Evolutionary conservation across 2,113 vertebrate genomes (phyloP).

Genomic region (Cyphomyrus discorhynchus): DNA sequence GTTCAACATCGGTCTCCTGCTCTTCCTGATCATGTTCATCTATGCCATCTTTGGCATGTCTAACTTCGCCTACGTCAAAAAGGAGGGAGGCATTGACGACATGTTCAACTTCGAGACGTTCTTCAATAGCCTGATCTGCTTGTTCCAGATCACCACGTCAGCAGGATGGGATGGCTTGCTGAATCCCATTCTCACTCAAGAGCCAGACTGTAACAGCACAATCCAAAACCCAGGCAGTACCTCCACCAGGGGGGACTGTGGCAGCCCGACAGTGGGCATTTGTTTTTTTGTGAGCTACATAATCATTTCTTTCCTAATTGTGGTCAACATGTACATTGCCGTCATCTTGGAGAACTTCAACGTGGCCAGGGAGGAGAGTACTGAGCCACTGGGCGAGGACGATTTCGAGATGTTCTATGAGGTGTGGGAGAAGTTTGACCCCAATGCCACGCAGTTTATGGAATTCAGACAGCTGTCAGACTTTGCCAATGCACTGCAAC

Average conservation of each 20-base stretch:
- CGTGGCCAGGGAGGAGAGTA: constrained; percentile 90
- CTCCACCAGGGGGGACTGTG: constrained; percentile 77
- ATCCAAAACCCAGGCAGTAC: constrained; percentile 73
- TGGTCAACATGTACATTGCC: constrained; percentile 98
- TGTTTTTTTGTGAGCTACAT: constrained; percentile 96
- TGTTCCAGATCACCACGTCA: constrained; percentile 93
- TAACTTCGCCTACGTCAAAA: constrained; percentile 90
- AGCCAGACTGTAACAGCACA: constrained; percentile 76
- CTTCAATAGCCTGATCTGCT: constrained; percentile 91
- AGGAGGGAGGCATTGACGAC: constrained; percentile 82
- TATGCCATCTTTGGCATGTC: constrained; percentile 97
- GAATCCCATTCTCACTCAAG: constrained; percentile 80
- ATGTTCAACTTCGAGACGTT: constrained; percentile 97
- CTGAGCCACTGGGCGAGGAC: constrained; percentile 86
- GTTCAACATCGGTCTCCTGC: constrained; percentile 90
- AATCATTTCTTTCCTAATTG: constrained; percentile 94
- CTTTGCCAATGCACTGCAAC: constrained; percentile 83
- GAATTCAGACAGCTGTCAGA: constrained; percentile 79
- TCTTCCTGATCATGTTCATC: constrained; percentile 96
- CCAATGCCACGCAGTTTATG: constrained; percentile 86
- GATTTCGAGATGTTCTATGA: constrained; percentile 99
- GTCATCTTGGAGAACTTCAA: constrained; percentile 96
- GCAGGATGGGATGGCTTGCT: constrained; percentile 80
- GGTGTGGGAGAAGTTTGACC: constrained; percentile 91
- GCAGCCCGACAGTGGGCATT: constrained; percentile 82